These are phyloP conservation scores for Erebia aethiops DNA, from an alignment of 2,888 invertebrate genomes.

Conservation along the genomic window DNA sequence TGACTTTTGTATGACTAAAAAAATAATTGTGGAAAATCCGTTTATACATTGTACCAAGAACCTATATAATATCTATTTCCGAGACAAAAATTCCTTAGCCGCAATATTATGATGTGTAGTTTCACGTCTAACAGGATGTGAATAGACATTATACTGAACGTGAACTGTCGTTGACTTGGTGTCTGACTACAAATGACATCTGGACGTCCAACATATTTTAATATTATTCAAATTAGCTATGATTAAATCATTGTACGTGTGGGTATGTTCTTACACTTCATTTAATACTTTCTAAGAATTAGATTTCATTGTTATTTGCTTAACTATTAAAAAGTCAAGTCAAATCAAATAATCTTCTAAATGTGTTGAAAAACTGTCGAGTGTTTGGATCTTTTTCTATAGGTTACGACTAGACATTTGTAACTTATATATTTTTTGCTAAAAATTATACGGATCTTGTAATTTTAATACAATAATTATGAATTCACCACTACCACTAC, in stretches of 20 bases:
- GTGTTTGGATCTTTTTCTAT: too few species aligned
- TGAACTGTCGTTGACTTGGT: conserved; percentile 4
- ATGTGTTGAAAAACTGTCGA: too few species aligned
- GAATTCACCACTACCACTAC: too few species aligned
- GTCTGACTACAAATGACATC: conserved; percentile 25
- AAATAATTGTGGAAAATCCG: too few species aligned
- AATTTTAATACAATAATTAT: too few species aligned
- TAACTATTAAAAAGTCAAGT: too few species aligned
- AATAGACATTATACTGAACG: conserved; percentile 27
- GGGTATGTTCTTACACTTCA: not conserved
- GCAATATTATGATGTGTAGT: conserved; percentile 34
- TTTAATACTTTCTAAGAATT: conserved; percentile 3
- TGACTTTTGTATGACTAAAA: too few species aligned
- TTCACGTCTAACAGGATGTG: conserved; percentile 40
- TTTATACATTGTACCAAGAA: not conserved
- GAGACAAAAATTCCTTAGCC: conserved; percentile 30
- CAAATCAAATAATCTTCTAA: too few species aligned
- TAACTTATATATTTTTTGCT: too few species aligned
- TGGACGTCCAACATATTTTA: conserved; percentile 9
- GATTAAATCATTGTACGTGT: conserved; percentile 10
- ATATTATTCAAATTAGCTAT: conserved; percentile 14
- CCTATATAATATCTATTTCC: not conserved
- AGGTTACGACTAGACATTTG: too few species aligned
- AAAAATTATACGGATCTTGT: too few species aligned
- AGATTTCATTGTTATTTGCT: too few species aligned